Evolutionary conservation across 1,140 invertebrate genomes (phyloP).

Genomic region (Papilio machaon): DNA sequence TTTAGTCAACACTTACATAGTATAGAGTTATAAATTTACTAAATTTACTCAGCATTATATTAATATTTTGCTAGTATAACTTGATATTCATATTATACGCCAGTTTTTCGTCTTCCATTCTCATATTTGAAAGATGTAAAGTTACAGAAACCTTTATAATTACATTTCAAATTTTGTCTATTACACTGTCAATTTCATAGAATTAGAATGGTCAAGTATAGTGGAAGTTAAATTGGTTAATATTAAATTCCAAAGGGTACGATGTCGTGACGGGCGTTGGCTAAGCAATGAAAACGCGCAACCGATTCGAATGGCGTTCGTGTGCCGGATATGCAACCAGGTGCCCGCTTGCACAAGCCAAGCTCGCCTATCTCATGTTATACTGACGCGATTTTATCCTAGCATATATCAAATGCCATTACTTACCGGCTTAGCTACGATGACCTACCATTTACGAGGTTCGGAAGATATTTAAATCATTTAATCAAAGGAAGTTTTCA

Average conservation of each 20-base stretch:
- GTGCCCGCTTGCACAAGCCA: slow-evolving; percentile 22
- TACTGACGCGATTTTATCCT: background rate
- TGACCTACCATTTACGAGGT: slow-evolving; percentile 12
- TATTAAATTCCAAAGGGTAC: slow-evolving; percentile 24
- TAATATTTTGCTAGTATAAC: too few relatives aligned
- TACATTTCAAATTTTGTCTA: background rate
- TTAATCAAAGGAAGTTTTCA: slow-evolving; percentile 11
- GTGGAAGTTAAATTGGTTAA: background rate
- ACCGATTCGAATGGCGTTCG: slow-evolving; percentile 34
- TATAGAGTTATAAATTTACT: too few relatives aligned
- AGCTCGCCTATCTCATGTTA: slow-evolving; percentile 25
- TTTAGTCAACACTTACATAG: too few relatives aligned
- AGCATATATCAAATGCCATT: background rate
- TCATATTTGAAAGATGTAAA: too few relatives aligned
- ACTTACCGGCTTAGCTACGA: background rate
- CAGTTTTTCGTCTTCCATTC: too few relatives aligned
- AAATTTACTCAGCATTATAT: too few relatives aligned
- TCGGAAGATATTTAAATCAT: slow-evolving; percentile 10
- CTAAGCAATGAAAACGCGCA: slow-evolving; percentile 25
- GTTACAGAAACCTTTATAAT: background rate
- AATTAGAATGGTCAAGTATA: background rate
- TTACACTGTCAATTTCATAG: background rate
- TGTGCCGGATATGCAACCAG: slow-evolving; percentile 37
- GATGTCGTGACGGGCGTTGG: slow-evolving; percentile 29
- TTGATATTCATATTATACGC: too few relatives aligned